phyloP scores from a whole-genome alignment of 1,140 invertebrate genomes.

The Drosophila pallidifrons region DNA sequence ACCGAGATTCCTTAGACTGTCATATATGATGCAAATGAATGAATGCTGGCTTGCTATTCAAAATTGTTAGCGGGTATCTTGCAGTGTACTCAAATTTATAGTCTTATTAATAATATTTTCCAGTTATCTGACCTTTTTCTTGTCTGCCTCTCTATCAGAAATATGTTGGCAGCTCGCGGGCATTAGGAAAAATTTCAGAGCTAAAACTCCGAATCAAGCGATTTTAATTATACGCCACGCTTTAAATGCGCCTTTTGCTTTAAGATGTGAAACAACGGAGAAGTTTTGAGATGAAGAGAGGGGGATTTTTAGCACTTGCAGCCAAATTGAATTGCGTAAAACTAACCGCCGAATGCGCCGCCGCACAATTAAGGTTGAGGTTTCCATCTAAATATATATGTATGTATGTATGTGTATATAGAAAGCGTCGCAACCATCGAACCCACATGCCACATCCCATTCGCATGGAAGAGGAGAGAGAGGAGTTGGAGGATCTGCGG shows the following conservation, averaged over 20 bases:
- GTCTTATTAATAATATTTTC: slow-evolving; percentile 81
- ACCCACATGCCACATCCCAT: slow-evolving; percentile 11
- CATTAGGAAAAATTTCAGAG: slow-evolving; percentile 38
- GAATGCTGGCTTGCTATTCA: too few relatives aligned
- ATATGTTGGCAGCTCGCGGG: slow-evolving; percentile 43
- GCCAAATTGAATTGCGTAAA: slow-evolving; percentile 79
- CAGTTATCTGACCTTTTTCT: slow-evolving; percentile 83
- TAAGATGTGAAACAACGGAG: neutral
- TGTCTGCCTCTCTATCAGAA: slow-evolving; percentile 4
- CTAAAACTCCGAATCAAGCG: slow-evolving; percentile 1
- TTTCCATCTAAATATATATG: slow-evolving; percentile 51
- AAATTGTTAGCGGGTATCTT: too few relatives aligned
- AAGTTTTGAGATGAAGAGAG: neutral
- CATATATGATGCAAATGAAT: too few relatives aligned
- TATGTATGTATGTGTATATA: too few relatives aligned
- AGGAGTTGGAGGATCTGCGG: slow-evolving; percentile 49
- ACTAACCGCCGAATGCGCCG: slow-evolving; percentile 80
- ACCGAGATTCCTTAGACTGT: too few relatives aligned
- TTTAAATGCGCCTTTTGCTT: slow-evolving; percentile 46
- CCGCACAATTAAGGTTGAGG: slow-evolving; percentile 82
- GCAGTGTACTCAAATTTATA: too few relatives aligned
- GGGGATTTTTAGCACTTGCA: slow-evolving; percentile 55
- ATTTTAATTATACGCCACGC: slow-evolving; percentile 59
- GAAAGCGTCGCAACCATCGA: neutral
- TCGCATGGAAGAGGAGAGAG: slow-evolving; percentile 4